These are phyloP conservation scores for Theristicus caerulescens DNA, from an alignment of 2,113 vertebrate genomes.

Conservation along the genomic window DNA sequence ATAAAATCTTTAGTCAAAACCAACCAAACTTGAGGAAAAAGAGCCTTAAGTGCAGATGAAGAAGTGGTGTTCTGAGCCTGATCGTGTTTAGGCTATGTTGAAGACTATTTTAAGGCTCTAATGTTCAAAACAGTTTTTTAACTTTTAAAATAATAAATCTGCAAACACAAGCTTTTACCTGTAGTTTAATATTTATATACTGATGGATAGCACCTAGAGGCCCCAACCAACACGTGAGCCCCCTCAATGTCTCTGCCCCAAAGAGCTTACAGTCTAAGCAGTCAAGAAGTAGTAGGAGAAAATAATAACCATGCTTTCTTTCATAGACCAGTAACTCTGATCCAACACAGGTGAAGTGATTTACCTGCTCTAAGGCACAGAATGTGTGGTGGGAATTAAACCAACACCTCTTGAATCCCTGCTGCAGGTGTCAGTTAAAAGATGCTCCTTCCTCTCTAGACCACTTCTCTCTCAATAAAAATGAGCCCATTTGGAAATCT, in stretches of 20 bases:
- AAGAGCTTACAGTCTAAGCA: slow-evolving; percentile 66
- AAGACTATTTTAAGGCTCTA: not conserved
- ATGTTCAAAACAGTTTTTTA: not conserved
- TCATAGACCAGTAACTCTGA: not conserved
- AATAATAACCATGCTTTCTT: not conserved
- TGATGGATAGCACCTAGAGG: slow-evolving; percentile 61
- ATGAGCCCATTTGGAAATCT: not conserved
- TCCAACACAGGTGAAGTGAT: not conserved
- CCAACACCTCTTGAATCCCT: not conserved
- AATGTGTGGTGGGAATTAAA: not conserved
- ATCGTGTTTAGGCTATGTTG: rapidly evolving
- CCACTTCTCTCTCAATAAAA: not conserved
- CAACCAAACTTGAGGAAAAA: not conserved
- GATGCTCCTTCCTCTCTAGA: not conserved
- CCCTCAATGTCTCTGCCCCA: slow-evolving; percentile 52
- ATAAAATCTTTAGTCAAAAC: not conserved
- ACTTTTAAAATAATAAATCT: slow-evolving; percentile 9
- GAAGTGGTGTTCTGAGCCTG: not conserved
- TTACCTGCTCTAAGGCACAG: slow-evolving; percentile 23
- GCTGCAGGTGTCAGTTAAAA: not conserved
- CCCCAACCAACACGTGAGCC: slow-evolving; percentile 33
- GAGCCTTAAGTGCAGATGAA: not conserved
- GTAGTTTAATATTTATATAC: slow-evolving; percentile 63
- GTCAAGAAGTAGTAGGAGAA: not conserved
- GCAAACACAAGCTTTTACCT: slow-evolving; percentile 49